Conservation (phyloP, 2,113 vertebrate species). For the Aphyosemion australe region DNA sequence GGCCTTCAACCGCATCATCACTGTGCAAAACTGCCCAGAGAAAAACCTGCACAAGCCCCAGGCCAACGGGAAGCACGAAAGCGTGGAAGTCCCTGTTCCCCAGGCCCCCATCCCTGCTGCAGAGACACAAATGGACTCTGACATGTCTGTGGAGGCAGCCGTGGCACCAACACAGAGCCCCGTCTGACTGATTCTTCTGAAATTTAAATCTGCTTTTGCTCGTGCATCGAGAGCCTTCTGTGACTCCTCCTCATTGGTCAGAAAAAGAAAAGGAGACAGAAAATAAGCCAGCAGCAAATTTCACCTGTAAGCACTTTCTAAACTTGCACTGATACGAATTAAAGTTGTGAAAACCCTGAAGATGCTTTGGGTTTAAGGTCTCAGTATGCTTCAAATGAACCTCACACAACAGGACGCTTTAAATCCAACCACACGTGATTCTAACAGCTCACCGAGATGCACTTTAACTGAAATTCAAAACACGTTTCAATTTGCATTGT, state of each 20-base stretch:
- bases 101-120: conserved; percentile 26
- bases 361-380: conserved; percentile 19
- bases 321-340: conserved; percentile 42
- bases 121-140: conserved; percentile 76
- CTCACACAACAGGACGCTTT: not conserved
- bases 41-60: conserved; percentile 81
- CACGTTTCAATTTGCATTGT: too few relatives aligned
- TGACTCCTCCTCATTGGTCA: conserved; percentile 17
- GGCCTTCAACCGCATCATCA: conserved; percentile 97
- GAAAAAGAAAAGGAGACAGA: conserved; percentile 10
- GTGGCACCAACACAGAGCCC: conserved; percentile 79
- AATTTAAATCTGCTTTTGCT: conserved; percentile 7
- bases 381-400: conserved; percentile 42
- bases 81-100: conserved; percentile 76
- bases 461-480: not conserved
- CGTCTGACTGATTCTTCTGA: conserved; percentile 76
- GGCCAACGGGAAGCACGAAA: conserved; percentile 76
- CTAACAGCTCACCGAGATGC: not conserved
- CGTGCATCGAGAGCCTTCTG: not conserved
- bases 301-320: conserved; percentile 55
- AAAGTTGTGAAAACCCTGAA: conserved; percentile 7
- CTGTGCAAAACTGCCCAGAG: conserved; percentile 97
- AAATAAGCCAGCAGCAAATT: conserved; percentile 39
- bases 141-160: conserved; percentile 69
- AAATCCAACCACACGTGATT: too few relatives aligned